Base-by-base conservation (phyloP, 2,888 invertebrate genomes). In the Phania funesta region DNA sequence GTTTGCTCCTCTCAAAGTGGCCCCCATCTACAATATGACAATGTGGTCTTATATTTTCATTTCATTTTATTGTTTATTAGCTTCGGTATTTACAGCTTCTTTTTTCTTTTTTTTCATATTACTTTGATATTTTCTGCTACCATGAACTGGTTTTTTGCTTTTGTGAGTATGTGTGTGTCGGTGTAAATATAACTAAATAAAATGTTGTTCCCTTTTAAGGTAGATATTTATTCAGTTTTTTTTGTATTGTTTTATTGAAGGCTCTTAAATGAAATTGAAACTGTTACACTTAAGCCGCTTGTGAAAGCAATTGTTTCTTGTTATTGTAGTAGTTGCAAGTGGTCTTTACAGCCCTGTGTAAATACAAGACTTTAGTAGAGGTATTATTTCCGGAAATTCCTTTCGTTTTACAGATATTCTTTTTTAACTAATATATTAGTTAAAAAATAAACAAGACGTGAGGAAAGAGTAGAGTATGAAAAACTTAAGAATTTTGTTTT, bases 251-350 rank as follows among this genome's bases (percentile, higher is more conserved):
- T 46, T n/a, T 41, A 75, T 46, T 76, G 58, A 52, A 62, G 60
- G 32, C 62, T 35, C 20, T 76, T 76, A 44, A 76, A 76, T 68
- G 52, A 32, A 60, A 68, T 60, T 76, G 60, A 60, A 68, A 60
- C 68, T 76, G 68, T 60, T 68, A 60, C 76, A 62, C 60, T 76
- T 44, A 76, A 60, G 24, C 46, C 52, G 41, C n/a, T 44, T 29
- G 41, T 52, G 29, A 22, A 18, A 32, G 16, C 29, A 67, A 58
- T 24, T 75, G 26, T 48, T 58, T 50, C 38, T 62, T 29, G n/a
- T 44, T 18, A 32, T 22, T 11, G 3, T 46, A 32, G 41, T 58
- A 29, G 6, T 16, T 46, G 1, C 7, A 46, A 32, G 20, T 32
- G 46, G 54, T 20, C 18, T 32, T 62, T 48, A 62, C 62, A 52